Evolutionary conservation across 2,888 invertebrate species (phyloP).

Genomic region (Carterocephalus palaemon): DNA sequence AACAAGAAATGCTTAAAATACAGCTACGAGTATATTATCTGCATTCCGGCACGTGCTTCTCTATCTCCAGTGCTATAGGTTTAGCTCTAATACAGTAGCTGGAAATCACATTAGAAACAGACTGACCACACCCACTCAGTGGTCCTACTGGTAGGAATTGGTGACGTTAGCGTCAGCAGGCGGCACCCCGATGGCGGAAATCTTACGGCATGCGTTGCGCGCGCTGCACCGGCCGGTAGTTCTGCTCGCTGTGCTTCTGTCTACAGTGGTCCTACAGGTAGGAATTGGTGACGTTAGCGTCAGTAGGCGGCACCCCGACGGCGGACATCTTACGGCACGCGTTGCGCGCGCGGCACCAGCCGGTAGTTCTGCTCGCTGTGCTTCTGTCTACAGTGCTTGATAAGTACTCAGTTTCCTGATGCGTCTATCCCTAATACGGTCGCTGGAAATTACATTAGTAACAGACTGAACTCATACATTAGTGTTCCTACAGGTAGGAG

Average conservation of each 20-base stretch:
- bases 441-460: no score
- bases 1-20: no score
- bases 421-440: no score
- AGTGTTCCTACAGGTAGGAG: constrained; percentile 21
- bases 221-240: constrained; percentile 68
- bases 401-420: constrained; percentile 61
- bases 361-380: constrained; percentile 76
- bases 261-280: constrained; percentile 56
- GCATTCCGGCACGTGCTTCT: no score
- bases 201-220: constrained; percentile 66
- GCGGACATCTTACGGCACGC: constrained; percentile 72
- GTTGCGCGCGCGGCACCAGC: constrained; percentile 61
- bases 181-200: constrained; percentile 70
- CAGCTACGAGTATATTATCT: no score
- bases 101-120: not conserved
- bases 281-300: constrained; percentile 31
- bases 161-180: constrained; percentile 49
- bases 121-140: not conserved
- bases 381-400: constrained; percentile 73
- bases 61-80: constrained; percentile 75
- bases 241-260: constrained; percentile 76
- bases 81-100: no score
- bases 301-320: constrained; percentile 70
- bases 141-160: constrained; percentile 19
- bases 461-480: not conserved